Evolutionary conservation across 1,140 invertebrate genomes (phyloP).

Genomic region (Ganaspis sp.): DNA sequence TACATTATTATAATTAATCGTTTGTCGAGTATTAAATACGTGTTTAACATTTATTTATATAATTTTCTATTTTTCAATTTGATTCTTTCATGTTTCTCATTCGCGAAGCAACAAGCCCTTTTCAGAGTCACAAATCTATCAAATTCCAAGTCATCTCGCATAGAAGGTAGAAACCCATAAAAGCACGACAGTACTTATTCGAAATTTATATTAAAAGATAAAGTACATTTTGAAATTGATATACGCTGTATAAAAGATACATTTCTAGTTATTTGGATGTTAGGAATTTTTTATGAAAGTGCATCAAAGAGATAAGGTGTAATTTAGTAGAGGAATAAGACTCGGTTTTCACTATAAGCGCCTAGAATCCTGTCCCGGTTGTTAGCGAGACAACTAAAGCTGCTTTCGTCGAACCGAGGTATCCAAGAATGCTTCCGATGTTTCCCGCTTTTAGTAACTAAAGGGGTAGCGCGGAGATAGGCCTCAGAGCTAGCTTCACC

Average conservation of each 20-base stretch:
- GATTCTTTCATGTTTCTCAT: too few species aligned
- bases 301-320: neutral
- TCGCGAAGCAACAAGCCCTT: too few species aligned
- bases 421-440: conserved; percentile 48
- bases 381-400: conserved; percentile 55
- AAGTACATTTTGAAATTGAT: neutral
- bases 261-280: conserved; percentile 24
- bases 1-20: too few species aligned
- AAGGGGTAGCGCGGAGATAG: conserved; percentile 55
- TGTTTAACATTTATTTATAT: too few species aligned
- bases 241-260: neutral
- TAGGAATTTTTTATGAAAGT: neutral
- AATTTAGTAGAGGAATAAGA: neutral
- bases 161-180: too few species aligned
- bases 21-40: too few species aligned
- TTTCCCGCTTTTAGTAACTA: conserved; percentile 46
- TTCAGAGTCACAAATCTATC: too few species aligned
- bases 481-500: conserved; percentile 64
- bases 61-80: too few species aligned
- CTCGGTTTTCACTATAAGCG: neutral
- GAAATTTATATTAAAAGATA: too few species aligned
- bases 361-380: conserved; percentile 4
- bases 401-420: conserved; percentile 46
- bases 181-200: too few species aligned
- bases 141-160: too few species aligned